phyloP scores from a whole-genome alignment of 2,113 vertebrate species.

The Cebidichthys violaceus region DNA sequence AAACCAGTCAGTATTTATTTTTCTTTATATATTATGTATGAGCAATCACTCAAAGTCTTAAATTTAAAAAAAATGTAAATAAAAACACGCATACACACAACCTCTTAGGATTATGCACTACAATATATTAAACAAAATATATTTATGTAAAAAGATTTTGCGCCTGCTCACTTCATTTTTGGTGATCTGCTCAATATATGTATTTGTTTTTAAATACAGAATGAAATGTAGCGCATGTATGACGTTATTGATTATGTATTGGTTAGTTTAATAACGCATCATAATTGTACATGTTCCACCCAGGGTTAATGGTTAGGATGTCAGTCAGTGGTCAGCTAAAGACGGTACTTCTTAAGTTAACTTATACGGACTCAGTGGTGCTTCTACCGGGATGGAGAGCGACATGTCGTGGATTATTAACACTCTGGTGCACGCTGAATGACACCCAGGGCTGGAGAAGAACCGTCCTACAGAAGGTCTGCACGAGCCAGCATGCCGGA shows the following conservation, averaged over 20 bases:
- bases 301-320: neutral
- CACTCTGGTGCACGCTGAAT: slow-evolving; percentile 18
- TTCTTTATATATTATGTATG: neutral
- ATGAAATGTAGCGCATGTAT: neutral
- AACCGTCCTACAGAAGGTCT: neutral
- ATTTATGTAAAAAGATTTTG: no score
- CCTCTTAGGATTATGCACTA: neutral
- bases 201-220: neutral
- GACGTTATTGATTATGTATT: no score
- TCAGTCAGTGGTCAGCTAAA: neutral
- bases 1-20: neutral
- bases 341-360: neutral
- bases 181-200: neutral
- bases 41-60: no score
- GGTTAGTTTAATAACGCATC: neutral
- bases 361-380: neutral
- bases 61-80: no score
- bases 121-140: neutral
- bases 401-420: slow-evolving; percentile 7
- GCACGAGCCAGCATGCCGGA: neutral
- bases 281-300: neutral
- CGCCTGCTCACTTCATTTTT: neutral
- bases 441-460: neutral
- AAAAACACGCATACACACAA: no score
- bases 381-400: neutral